Conservation (phyloP, 2,888 invertebrate species). For the Drosophila buzzatii region DNA sequence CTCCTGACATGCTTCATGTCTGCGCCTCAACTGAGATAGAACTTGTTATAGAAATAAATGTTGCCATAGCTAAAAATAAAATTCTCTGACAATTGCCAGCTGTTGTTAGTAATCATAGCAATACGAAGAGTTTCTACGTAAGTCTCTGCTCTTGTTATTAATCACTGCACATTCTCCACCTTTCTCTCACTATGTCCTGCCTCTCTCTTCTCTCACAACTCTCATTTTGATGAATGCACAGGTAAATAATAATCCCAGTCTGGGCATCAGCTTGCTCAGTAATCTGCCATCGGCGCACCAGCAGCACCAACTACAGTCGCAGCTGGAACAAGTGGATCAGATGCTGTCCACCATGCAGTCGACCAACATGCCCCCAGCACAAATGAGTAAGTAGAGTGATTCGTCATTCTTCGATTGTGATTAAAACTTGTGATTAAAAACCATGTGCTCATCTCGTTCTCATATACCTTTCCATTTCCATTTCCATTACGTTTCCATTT, state of each 20-base stretch:
- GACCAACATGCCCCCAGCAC: slow-evolving; percentile 52
- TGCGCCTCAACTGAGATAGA: no score
- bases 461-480: not conserved
- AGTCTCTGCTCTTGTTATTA: not conserved
- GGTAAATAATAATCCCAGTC: slow-evolving; percentile 73
- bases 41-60: no score
- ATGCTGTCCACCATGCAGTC: slow-evolving; percentile 42
- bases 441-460: slow-evolving; percentile 14
- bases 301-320: slow-evolving; percentile 43
- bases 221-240: slow-evolving; percentile 48
- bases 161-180: not conserved
- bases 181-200: not conserved
- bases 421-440: slow-evolving; percentile 12
- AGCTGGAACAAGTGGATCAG: slow-evolving; percentile 58
- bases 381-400: slow-evolving; percentile 67
- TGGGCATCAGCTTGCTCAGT: slow-evolving; percentile 46
- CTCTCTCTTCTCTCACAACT: not conserved
- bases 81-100: not conserved
- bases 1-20: no score
- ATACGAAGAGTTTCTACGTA: not conserved
- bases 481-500: not conserved
- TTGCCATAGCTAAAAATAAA: no score
- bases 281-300: slow-evolving; percentile 59
- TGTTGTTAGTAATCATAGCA: not conserved
- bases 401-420: not conserved